Conservation (phyloP, 2,797 vertebrate genomes). For the Anguilla pacifica region DNA sequence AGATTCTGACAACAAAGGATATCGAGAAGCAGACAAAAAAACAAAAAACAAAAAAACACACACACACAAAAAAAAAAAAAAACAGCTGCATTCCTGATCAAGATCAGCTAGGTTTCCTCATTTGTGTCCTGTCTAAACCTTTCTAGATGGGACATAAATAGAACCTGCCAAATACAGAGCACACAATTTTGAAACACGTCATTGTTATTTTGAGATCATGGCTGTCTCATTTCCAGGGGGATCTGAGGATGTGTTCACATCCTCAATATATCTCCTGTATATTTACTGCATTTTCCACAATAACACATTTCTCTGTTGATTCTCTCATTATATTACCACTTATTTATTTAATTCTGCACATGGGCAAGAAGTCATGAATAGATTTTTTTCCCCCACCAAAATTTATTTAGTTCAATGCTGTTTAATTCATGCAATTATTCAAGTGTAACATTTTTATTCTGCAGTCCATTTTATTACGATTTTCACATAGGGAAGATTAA, state of each 20-base stretch:
- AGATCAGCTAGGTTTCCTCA: not conserved
- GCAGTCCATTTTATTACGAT: conserved; percentile 46
- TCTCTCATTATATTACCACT: not conserved
- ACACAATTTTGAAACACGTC: not conserved
- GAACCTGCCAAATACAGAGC: not conserved
- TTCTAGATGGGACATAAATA: not conserved
- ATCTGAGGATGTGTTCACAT: not conserved
- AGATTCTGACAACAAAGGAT: no score
- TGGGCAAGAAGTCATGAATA: conserved; percentile 5
- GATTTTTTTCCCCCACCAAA: not conserved
- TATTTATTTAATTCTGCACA: conserved; percentile 19
- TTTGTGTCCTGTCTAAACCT: not conserved
- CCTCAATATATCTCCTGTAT: not conserved
- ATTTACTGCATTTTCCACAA: not conserved
- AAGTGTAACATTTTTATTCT: conserved; percentile 45
- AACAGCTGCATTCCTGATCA: not conserved
- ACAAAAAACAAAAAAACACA: no score
- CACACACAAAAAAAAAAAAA: no score
- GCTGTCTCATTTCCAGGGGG: not conserved
- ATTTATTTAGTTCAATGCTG: not conserved
- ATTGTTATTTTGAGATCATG: not conserved
- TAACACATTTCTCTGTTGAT: not conserved
- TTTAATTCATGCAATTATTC: conserved; percentile 33
- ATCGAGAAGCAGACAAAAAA: no score
- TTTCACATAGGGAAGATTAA: conserved; percentile 48